Evolutionary conservation across 2,888 invertebrate genomes (phyloP), one percentile per base, ranked within the genome.

Genomic region (Thymelicus sylvestris): DNA sequence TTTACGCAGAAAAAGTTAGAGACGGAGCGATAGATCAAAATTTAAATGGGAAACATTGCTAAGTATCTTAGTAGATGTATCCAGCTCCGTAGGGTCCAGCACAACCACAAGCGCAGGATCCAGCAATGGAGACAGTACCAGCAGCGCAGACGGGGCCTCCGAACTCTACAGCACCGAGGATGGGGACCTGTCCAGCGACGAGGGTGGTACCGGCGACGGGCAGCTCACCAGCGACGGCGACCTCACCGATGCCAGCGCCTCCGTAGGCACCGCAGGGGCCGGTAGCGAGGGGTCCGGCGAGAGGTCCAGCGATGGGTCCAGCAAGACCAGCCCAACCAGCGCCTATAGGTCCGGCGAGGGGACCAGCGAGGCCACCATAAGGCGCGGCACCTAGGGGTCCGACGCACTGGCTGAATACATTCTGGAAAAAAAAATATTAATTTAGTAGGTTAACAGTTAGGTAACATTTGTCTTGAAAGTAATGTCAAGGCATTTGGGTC

Each of bases 161-260:
- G 79, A 83, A 83, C 24, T 77, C 76, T 38, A 84, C 85, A n/a
- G 80, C 77, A 66, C 85, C 83, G 44, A 81, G 78, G 68, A 83
- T 81, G 55, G 86, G 85, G 41, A 84, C 80, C 66, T 80, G 80
- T 64, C 85, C 83, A 8, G 77, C 75, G 39, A 84, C 79, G 62
- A 78, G 73, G 59, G 83, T 81, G 44, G 44, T 44, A 44, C 44
- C 44, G 44, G 44, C 44, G 44, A 44, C 77, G 69, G 78, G 79
- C 73, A 85, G 73, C 67, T 80, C 80, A 10, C 84, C 79, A 6
- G 78, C 74, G 47, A 80, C 76, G 41, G 73, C 74, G 10, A 81
- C 72, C 61, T 79, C 74, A 48, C 83, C 83, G 48, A 77, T 69
- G 64, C 84, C 83, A 13, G 71, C 69, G 39, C 81, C 81, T 41